A percentile compares a stretch with the other conserved stretches of the same genome.
Evolutionary conservation across 1,140 invertebrate species (phyloP).

Genomic region (Listronotus oregonensis): DNA sequence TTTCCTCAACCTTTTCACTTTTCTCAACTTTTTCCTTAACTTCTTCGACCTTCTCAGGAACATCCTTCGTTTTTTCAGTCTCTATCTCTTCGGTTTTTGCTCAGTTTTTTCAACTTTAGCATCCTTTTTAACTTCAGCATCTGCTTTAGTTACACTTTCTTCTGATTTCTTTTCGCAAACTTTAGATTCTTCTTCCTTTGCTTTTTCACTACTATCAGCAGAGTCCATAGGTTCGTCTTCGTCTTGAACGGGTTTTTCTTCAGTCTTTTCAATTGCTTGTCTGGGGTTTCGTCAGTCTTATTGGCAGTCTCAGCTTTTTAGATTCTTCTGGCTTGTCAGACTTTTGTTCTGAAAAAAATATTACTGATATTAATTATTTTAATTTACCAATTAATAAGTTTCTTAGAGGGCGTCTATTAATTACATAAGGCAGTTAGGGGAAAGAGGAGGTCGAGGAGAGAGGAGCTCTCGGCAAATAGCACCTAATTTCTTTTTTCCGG

Average conservation of each 20-base stretch:
- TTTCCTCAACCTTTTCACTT: conserved; percentile 10
- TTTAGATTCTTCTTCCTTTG: neutral
- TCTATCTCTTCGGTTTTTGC: neutral
- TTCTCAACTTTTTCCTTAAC: conserved; percentile 8
- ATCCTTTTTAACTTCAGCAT: neutral
- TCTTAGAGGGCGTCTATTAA: no score
- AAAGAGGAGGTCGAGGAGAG: no score
- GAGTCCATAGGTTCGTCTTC: conserved; percentile 1
- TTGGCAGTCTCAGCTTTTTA: neutral
- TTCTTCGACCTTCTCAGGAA: neutral
- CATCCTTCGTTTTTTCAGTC: no score
- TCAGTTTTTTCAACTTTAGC: neutral
- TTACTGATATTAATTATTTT: no score
- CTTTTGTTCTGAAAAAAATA: neutral
- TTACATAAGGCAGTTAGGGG: no score
- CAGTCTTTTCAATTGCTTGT: conserved; percentile 29
- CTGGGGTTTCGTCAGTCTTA: conserved; percentile 9
- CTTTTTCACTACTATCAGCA: neutral
- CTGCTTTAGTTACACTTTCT: neutral
- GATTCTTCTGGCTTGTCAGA: conserved; percentile 15
- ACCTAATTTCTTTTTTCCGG: no score
- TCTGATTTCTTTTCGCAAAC: neutral
- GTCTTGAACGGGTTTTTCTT: conserved; percentile 1
- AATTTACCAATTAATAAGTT: no score
- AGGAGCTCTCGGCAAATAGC: no score